Evolutionary conservation across 2,888 invertebrate genomes (phyloP).

Genomic region (Junonia oenone): DNA sequence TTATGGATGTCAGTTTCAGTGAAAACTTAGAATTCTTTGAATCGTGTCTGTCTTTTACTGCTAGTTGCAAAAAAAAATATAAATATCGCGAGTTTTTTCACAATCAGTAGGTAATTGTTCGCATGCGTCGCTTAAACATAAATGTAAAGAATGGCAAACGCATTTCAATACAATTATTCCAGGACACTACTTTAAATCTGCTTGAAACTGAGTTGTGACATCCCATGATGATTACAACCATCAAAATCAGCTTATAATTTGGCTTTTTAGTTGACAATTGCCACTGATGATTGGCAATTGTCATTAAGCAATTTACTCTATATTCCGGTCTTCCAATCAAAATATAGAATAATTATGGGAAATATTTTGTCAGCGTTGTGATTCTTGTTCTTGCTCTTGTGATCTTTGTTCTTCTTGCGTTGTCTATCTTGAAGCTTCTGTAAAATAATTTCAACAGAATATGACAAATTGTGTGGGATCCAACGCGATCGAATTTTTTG

Average conservation of each 20-base stretch:
- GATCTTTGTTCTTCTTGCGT: too few species aligned
- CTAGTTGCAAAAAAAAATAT: constrained; percentile 14
- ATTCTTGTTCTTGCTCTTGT: too few species aligned
- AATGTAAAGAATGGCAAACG: constrained; percentile 28
- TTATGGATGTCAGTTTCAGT: constrained; percentile 26
- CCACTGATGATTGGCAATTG: too few species aligned
- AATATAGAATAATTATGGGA: too few species aligned
- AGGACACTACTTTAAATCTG: constrained; percentile 21
- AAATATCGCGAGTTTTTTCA: constrained; percentile 23
- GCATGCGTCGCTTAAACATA: constrained; percentile 24
- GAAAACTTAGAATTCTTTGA: constrained; percentile 22
- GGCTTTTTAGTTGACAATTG: too few species aligned
- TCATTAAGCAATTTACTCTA: too few species aligned
- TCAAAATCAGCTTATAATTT: too few species aligned
- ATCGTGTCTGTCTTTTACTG: constrained; percentile 14
- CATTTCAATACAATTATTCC: constrained; percentile 28
- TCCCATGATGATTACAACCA: constrained; percentile 29
- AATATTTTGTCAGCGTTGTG: too few species aligned
- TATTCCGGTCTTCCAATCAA: too few species aligned
- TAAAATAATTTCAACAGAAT: too few species aligned
- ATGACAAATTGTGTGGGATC: background rate
- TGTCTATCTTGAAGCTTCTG: too few species aligned
- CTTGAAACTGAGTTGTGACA: constrained; percentile 21
- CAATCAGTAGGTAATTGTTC: constrained; percentile 22
- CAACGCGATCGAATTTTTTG: background rate